Conservation (phyloP, 2,113 vertebrate species). For the Tragelaphus scriptus region DNA sequence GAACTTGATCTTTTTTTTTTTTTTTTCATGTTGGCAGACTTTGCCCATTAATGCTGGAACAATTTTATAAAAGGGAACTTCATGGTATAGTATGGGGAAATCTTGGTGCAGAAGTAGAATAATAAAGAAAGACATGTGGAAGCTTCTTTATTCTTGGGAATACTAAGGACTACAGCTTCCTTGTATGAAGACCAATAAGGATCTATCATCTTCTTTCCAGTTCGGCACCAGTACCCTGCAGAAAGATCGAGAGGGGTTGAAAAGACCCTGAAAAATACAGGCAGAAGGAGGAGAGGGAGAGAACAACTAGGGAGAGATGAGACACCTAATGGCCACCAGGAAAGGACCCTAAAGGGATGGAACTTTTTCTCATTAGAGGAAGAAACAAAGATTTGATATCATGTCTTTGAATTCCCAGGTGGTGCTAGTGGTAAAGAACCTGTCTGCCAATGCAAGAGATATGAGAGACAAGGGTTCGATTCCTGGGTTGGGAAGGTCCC, state of each 20-base stretch:
- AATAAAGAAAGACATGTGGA: not conserved
- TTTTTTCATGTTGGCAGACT: not conserved
- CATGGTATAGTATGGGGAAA: not conserved
- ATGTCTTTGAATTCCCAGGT: not conserved
- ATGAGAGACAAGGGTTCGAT: not conserved
- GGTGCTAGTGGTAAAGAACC: not conserved
- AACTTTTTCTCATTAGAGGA: not conserved
- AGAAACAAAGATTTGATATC: not conserved
- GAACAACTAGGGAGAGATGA: not conserved
- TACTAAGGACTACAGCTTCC: not conserved
- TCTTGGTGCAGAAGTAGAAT: not conserved
- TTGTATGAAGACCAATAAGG: not conserved
- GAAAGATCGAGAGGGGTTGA: not conserved
- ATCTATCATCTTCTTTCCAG: not conserved
- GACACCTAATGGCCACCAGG: rapidly evolving
- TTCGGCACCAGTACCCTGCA: rapidly evolving
- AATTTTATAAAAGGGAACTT: not conserved
- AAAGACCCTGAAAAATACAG: not conserved
- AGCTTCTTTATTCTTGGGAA: not conserved
- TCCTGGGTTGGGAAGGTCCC: not conserved
- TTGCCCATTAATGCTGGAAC: not conserved
- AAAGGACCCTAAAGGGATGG: not conserved
- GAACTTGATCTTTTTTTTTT: not conserved
- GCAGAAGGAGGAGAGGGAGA: not conserved
- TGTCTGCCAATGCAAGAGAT: not conserved